Percentiles rank a stretch among this genome's conserved stretches.
Conservation (phyloP, 2,797 vertebrate genomes). For the Liasis olivaceus region DNA sequence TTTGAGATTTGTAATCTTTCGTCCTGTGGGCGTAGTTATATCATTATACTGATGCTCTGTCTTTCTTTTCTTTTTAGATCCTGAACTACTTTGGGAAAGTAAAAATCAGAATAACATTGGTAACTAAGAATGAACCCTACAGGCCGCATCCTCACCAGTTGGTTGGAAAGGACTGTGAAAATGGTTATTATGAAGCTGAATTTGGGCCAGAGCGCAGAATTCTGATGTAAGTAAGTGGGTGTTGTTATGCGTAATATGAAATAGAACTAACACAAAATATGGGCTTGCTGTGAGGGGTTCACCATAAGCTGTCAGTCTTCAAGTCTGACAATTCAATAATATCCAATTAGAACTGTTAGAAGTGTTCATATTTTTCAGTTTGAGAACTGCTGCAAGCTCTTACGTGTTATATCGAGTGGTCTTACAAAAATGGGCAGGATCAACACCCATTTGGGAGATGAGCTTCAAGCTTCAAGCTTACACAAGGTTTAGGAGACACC, state of each 20-base stretch:
- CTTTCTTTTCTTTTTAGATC: conserved; percentile 76
- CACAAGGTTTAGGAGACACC: not conserved
- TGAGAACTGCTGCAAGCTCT: not conserved
- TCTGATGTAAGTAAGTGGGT: conserved; percentile 85
- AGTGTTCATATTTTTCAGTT: not conserved
- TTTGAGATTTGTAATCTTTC: not conserved
- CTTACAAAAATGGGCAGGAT: not conserved
- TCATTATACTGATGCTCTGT: not conserved
- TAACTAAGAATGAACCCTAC: conserved; percentile 94
- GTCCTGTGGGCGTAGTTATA: not conserved
- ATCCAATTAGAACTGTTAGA: too few relatives aligned
- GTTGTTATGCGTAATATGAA: not conserved
- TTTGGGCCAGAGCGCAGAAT: conserved; percentile 93
- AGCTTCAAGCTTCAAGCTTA: not conserved
- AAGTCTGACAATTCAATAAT: too few relatives aligned
- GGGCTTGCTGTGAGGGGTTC: not conserved
- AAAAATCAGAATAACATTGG: conserved; percentile 91
- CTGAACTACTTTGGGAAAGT: conserved; percentile 88
- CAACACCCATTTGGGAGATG: not conserved
- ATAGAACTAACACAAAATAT: not conserved
- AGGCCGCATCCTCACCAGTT: conserved; percentile 96
- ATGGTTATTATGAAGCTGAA: conserved; percentile 96
- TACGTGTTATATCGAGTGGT: not conserved
- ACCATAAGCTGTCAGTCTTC: not conserved
- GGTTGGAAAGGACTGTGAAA: conserved; percentile 96